These are phyloP conservation scores for Neelides sp. DNA, from an alignment of 1,140 invertebrate species.

Conservation along the genomic window DNA sequence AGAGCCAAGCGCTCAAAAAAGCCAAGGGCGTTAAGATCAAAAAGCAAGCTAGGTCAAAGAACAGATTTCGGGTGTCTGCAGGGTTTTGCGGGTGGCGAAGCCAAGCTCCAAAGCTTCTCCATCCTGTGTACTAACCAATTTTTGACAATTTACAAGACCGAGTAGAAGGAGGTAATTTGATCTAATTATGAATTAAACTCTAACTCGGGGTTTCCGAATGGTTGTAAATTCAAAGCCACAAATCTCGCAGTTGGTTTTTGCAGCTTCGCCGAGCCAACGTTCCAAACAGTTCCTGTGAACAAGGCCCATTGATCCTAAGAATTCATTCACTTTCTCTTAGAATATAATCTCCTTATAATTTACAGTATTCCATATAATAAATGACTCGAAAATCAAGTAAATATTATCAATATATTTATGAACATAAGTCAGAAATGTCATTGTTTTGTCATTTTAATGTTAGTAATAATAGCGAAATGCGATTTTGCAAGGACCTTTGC, in stretches of 20 bases:
- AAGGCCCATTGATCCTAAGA: conserved; percentile 46
- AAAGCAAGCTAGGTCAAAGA: conserved; percentile 37
- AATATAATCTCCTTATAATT: too few species aligned
- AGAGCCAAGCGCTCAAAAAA: conserved; percentile 35
- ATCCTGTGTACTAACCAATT: conserved; percentile 15
- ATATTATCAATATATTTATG: too few species aligned
- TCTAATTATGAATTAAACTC: not conserved
- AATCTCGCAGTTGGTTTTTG: conserved; percentile 45
- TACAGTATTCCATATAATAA: too few species aligned
- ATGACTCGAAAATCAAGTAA: too few species aligned
- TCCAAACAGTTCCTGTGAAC: conserved; percentile 54
- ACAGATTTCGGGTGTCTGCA: conserved; percentile 31
- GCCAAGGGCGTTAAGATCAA: conserved; percentile 38
- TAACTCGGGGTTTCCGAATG: conserved; percentile 34
- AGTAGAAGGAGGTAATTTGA: not conserved
- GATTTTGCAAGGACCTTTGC: conserved; percentile 21
- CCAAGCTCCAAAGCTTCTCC: conserved; percentile 17
- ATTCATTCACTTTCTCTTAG: too few species aligned
- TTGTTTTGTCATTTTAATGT: not conserved
- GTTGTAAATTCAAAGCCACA: conserved; percentile 45
- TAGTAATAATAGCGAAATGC: not conserved
- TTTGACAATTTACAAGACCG: conserved; percentile 2
- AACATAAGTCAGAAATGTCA: not conserved
- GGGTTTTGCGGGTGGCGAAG: conserved; percentile 13
- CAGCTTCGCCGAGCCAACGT: conserved; percentile 51